These are phyloP conservation scores for Drosophila kurseongensis DNA, from an alignment of 1,140 invertebrate genomes.

Conservation along the genomic window DNA sequence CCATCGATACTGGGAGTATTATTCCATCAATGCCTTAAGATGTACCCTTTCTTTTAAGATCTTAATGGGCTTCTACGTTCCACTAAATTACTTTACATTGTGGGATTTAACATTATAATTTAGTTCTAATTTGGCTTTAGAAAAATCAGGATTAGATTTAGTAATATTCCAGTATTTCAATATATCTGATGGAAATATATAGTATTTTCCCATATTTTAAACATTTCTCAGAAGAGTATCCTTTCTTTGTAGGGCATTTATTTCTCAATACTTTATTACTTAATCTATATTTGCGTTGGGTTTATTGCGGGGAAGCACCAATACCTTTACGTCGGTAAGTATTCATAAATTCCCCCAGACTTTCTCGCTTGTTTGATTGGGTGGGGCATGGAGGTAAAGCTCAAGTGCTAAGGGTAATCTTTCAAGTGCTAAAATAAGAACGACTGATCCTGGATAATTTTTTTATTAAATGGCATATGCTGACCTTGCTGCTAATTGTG, in stretches of 20 bases:
- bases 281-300: conserved; percentile 23
- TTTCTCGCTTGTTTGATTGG: conserved; percentile 22
- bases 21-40: conserved; percentile 1
- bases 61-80: no score
- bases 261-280: background rate
- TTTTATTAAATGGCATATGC: background rate
- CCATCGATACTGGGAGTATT: background rate
- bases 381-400: conserved; percentile 11
- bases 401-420: conserved; percentile 31
- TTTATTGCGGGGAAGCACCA: conserved; percentile 11
- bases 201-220: no score
- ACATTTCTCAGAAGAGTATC: conserved; percentile 1
- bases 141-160: no score
- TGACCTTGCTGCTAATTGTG: background rate
- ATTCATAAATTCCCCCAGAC: conserved; percentile 21
- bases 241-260: background rate
- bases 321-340: conserved; percentile 2
- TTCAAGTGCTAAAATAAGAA: conserved; percentile 9
- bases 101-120: no score
- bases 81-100: no score
- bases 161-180: no score
- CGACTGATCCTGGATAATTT: conserved; percentile 24
- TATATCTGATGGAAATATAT: no score
- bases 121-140: background rate
- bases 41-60: background rate